These are phyloP conservation scores for Macrochelys suwanniensis DNA, from an alignment of 2,797 vertebrate species.

Conservation along the genomic window DNA sequence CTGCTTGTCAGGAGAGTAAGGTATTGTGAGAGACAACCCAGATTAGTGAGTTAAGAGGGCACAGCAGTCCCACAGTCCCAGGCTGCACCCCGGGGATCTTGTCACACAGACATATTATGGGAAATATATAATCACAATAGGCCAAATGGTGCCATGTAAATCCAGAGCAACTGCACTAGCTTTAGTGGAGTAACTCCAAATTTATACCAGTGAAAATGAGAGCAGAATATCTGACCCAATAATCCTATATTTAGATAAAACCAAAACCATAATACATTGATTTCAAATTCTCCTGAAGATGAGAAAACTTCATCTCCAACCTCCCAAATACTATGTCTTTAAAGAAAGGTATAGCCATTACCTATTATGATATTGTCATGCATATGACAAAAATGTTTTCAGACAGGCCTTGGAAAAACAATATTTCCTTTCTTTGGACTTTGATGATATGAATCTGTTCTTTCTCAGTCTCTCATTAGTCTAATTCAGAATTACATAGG, in stretches of 20 bases:
- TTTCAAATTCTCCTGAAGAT: constrained; percentile 15
- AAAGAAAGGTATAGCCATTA: not conserved
- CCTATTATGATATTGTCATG: constrained; percentile 6
- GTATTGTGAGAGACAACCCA: too few relatives aligned
- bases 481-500: constrained; percentile 42
- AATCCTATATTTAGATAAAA: constrained; percentile 6
- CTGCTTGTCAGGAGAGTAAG: too few relatives aligned
- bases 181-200: not conserved
- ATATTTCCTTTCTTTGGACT: constrained; percentile 45
- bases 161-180: not conserved
- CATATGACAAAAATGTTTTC: constrained; percentile 52
- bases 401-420: constrained; percentile 34
- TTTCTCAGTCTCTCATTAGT: not conserved
- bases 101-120: not conserved
- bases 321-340: not conserved
- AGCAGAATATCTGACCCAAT: not conserved
- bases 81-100: too few relatives aligned
- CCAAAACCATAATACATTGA: not conserved
- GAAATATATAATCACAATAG: not conserved
- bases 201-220: not conserved
- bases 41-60: too few relatives aligned
- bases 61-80: too few relatives aligned
- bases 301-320: constrained; percentile 28
- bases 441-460: constrained; percentile 24
- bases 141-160: not conserved